phyloP scores from a whole-genome alignment of 1,140 invertebrate genomes.

The Muscidifurax raptorellus region DNA sequence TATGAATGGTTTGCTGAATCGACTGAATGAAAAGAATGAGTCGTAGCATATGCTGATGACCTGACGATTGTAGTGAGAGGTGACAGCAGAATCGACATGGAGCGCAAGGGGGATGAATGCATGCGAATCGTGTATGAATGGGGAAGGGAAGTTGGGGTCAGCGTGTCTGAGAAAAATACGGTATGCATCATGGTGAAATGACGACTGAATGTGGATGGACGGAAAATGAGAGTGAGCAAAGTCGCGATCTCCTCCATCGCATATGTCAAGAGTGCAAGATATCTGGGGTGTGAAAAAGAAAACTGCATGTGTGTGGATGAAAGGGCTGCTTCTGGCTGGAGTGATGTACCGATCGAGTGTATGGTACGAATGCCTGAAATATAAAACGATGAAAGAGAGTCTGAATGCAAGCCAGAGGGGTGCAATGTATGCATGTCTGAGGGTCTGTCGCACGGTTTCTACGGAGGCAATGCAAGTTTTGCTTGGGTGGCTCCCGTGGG shows the following conservation, averaged over 20 bases:
- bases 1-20: background rate
- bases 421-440: background rate
- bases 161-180: background rate
- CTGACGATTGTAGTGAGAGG: background rate
- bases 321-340: background rate
- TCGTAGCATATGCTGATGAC: constrained; percentile 5
- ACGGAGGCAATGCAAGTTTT: constrained; percentile 7
- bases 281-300: background rate
- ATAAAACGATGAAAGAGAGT: too few species aligned
- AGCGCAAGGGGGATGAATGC: background rate
- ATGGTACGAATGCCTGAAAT: background rate
- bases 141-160: background rate
- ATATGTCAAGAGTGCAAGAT: background rate
- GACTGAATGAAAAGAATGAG: background rate
- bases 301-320: background rate
- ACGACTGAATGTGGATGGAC: too few species aligned
- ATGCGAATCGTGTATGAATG: background rate
- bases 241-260: too few species aligned
- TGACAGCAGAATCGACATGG: background rate
- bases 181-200: background rate
- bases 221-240: too few species aligned
- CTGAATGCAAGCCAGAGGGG: background rate
- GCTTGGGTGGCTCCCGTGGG: background rate
- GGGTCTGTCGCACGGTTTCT: background rate
- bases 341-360: background rate